Base-by-base conservation (phyloP, 2,113 vertebrate genomes). In the Bettongia penicillata region DNA sequence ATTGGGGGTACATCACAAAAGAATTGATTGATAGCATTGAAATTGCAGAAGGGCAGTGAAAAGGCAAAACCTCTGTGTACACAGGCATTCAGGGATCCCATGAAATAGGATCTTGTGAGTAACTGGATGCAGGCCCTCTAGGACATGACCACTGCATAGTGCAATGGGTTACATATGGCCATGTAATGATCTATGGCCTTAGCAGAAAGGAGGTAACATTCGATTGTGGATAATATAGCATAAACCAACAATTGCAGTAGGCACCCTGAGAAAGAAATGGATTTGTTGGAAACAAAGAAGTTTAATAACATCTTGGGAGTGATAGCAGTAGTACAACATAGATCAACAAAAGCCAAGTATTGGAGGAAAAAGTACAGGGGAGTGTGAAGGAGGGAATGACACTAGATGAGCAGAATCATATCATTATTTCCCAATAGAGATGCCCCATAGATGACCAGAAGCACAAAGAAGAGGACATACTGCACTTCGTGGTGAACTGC, bases 301-400 rank as follows among this genome's bases (percentile, higher is more conserved):
- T 93, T 94, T 12, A 91, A 89, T 53, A 98, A 12, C 91, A 94
- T 97, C 91, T 98, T 95, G 53, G 96, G 95, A 49, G 95, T 93
- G 57, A 97, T 94, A 24, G 92, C 95, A 89, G 95, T 95, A 48
- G 94, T 97, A 19, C 95, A 98, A n/a, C 97, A 98, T 31, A 92
- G 53, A 8, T 96, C 96, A 84, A 96, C 96, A 90, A 98, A 96
- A 89, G 97, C 97, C 91, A 98, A 57, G 61, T 98, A 95, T 53
- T 97, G 94, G 68, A 97, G 89, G 68, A 98, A 97, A 93, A 98
- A 98, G 91, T 97, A 97, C 95, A 97, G 98, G 91, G 97, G 97
- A 10, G 91, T 97, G n/a, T 96, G 96, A 93, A 98, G 96, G 55
- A 96, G 96, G 57, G 95, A n/a, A 7, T 98, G 95, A 9, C 93